phyloP scores from a whole-genome alignment of 2,888 invertebrate species.

The Mechanitis messenoides region DNA sequence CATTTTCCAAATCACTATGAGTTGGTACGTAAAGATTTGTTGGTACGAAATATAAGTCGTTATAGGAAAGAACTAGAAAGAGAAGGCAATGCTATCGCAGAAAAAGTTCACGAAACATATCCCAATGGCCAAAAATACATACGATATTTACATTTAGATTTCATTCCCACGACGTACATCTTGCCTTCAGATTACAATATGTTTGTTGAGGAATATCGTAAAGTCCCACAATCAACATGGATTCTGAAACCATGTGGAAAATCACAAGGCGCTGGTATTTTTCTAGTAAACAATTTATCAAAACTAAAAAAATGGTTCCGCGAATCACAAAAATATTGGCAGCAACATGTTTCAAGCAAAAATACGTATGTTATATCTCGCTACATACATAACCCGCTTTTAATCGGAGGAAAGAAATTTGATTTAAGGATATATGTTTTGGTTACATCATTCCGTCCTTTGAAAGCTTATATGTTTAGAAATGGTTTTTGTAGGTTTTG shows the following conservation, averaged over 20 bases:
- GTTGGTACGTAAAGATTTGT: conserved; percentile 94
- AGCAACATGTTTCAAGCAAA: conserved; percentile 85
- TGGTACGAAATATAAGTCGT: conserved; percentile 96
- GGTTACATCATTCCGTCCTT: conserved; percentile 93
- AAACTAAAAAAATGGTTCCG: conserved; percentile 94
- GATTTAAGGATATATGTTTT: conserved; percentile 94
- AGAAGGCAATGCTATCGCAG: conserved; percentile 90
- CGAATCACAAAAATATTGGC: conserved; percentile 90
- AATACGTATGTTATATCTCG: conserved; percentile 98
- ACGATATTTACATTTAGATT: conserved; percentile 89
- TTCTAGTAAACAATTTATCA: conserved; percentile 95
- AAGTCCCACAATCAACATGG: conserved; percentile 96
- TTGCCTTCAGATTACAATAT: conserved; percentile 97
- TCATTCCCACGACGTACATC: conserved; percentile 95
- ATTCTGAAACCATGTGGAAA: conserved; percentile 98
- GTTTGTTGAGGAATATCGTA: conserved; percentile 97
- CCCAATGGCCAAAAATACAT: conserved; percentile 80
- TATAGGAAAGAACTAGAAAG: conserved; percentile 95
- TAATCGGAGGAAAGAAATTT: conserved; percentile 97
- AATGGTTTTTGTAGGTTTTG: conserved; percentile 97
- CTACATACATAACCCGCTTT: conserved; percentile 95
- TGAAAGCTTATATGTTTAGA: conserved; percentile 94
- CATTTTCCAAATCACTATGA: conserved; percentile 98
- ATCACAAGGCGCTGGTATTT: conserved; percentile 96
- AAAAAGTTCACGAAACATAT: conserved; percentile 76